Evolutionary conservation across 2,888 invertebrate genomes (phyloP).

Genomic region (Drosophila colorata): DNA sequence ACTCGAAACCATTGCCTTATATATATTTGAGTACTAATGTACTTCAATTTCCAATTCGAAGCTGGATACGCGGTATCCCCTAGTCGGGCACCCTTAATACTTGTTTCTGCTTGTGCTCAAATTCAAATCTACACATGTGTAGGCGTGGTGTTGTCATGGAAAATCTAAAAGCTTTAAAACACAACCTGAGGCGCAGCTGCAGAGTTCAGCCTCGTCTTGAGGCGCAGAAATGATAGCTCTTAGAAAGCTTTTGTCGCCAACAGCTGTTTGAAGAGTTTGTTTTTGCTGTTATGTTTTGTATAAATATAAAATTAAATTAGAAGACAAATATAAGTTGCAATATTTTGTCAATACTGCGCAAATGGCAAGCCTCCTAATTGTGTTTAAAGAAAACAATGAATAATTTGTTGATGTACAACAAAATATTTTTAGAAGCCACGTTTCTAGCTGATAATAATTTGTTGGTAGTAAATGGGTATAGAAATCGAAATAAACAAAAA

Average conservation of each 20-base stretch:
- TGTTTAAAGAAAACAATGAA: not conserved
- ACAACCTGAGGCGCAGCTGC: not conserved
- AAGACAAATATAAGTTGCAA: not conserved
- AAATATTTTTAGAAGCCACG: not conserved
- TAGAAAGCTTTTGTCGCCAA: conserved; percentile 18
- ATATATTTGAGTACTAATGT: too few species aligned
- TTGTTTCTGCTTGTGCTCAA: not conserved
- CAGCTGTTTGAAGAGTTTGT: conserved; percentile 5
- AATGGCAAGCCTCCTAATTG: not conserved
- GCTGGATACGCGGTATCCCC: not conserved
- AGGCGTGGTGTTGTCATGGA: conserved; percentile 10
- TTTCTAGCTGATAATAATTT: not conserved
- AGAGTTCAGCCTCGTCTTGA: not conserved
- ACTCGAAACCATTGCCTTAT: too few species aligned
- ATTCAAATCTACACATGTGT: conserved; percentile 1
- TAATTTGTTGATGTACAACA: not conserved
- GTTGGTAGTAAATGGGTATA: not conserved
- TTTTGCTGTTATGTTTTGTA: not conserved
- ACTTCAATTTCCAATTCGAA: too few species aligned
- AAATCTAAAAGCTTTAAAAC: conserved; percentile 27
- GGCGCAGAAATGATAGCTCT: not conserved
- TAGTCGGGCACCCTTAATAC: not conserved
- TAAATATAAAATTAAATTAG: not conserved
- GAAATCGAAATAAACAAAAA: not conserved
- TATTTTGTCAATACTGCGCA: not conserved